phyloP scores from a whole-genome alignment of 1,140 invertebrate genomes.

The Heterodera schachtii region DNA sequence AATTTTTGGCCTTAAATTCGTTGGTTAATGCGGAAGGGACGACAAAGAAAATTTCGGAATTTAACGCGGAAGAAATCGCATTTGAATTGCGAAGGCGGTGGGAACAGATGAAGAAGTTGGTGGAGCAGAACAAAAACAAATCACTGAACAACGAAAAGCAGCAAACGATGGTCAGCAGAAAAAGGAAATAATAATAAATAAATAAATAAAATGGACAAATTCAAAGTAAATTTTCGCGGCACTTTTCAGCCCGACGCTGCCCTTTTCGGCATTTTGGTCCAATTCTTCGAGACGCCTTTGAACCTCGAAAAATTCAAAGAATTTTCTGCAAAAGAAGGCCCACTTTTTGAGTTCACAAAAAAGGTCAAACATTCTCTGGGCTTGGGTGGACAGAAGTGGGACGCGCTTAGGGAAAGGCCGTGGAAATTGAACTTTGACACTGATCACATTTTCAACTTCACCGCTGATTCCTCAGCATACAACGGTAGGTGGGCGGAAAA shows the following conservation, averaged over 20 bases:
- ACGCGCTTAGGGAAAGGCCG: not conserved
- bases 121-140: not conserved
- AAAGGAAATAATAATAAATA: not conserved
- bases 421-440: not conserved
- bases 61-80: not conserved
- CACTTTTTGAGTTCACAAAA: not conserved
- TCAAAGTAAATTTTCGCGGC: not conserved
- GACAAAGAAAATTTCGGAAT: not conserved
- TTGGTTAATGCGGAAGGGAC: not conserved
- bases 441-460: not conserved
- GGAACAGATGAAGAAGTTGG: not conserved
- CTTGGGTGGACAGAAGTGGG: not conserved
- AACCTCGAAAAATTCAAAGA: not conserved
- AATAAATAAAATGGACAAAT: not conserved
- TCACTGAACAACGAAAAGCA: not conserved
- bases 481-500: not conserved
- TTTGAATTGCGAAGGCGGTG: not conserved
- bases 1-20: not conserved
- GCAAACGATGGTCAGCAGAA: not conserved
- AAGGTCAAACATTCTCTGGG: not conserved
- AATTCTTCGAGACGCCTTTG: constrained; percentile 12
- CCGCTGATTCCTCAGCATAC: not conserved
- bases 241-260: not conserved
- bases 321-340: not conserved
- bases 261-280: constrained; percentile 1